Conservation (phyloP, 2,888 invertebrate genomes). For the Xestobium rufovillosum region DNA sequence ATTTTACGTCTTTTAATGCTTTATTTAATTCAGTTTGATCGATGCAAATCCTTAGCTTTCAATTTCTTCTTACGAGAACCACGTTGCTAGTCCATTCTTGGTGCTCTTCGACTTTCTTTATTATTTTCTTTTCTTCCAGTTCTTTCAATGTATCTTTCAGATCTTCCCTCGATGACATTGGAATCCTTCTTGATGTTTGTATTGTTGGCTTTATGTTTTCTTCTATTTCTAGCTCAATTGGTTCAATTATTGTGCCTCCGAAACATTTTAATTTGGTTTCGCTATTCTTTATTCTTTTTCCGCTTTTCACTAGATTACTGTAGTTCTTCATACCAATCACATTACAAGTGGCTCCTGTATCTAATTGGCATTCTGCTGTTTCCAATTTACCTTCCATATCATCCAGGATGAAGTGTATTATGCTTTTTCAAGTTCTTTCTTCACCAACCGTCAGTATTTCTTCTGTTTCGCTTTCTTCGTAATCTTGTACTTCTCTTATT, state of each 20-base stretch:
- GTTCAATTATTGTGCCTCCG: constrained; percentile 4
- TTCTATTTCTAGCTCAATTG: constrained; percentile 10
- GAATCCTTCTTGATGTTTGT: constrained; percentile 7
- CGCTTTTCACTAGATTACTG: too few relatives aligned
- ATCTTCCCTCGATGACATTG: constrained; percentile 9
- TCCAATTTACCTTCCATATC: too few relatives aligned
- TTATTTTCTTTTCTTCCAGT: too few relatives aligned
- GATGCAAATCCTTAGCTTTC: constrained; percentile 15
- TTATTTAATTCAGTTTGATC: constrained; percentile 12
- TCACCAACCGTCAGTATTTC: not conserved
- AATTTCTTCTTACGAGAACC: constrained; percentile 12
- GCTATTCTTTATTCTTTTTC: too few relatives aligned
- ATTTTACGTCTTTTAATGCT: too few relatives aligned
- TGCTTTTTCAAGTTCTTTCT: too few relatives aligned
- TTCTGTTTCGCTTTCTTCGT: not conserved
- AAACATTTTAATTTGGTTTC: constrained; percentile 5
- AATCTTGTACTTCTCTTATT: not conserved
- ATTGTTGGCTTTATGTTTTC: constrained; percentile 1
- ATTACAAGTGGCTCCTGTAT: too few relatives aligned
- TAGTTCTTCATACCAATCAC: too few relatives aligned
- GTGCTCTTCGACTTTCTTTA: constrained; percentile 9
- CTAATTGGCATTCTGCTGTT: too few relatives aligned
- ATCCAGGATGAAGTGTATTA: too few relatives aligned
- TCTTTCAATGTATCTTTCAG: constrained; percentile 12
- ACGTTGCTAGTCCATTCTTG: constrained; percentile 15